Conservation (phyloP, 2,888 invertebrate species). For the Hesperia comma region DNA sequence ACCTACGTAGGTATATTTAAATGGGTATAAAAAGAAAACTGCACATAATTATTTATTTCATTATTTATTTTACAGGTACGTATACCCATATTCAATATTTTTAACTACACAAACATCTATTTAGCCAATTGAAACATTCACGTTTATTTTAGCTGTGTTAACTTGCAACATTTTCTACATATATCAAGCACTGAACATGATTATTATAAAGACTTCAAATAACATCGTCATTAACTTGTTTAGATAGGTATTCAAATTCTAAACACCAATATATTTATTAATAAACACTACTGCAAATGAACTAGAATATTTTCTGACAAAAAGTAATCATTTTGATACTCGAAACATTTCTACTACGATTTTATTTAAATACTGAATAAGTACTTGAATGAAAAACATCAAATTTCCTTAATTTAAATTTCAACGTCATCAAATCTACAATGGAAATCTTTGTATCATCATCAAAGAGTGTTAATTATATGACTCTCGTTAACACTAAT, state of each 20-base stretch:
- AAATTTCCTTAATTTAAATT: too few species aligned
- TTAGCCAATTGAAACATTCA: conserved; percentile 20
- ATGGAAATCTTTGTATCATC: too few species aligned
- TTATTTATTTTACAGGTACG: conserved; percentile 31
- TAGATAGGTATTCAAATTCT: not conserved
- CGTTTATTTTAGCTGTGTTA: conserved; percentile 6
- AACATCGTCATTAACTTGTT: not conserved
- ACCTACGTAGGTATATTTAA: not conserved
- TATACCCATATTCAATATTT: conserved; percentile 22
- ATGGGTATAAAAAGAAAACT: not conserved
- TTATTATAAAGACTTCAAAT: conserved; percentile 8
- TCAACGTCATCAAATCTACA: too few species aligned
- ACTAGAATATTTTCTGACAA: not conserved
- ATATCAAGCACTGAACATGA: conserved; percentile 12
- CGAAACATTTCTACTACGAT: not conserved
- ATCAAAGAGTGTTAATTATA: too few species aligned
- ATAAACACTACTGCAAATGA: conserved; percentile 1
- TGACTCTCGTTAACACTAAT: too few species aligned
- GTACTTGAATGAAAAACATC: too few species aligned
- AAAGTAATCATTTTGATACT: not conserved
- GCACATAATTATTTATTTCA: conserved; percentile 8
- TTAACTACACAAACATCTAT: conserved; percentile 17
- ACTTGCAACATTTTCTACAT: conserved; percentile 11
- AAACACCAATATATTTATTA: not conserved
- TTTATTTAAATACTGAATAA: too few species aligned